A percentile compares a stretch with the other conserved stretches of the same genome.
Evolutionary conservation across 2,113 vertebrate species (phyloP).

Genomic region (Centropristis striata): DNA sequence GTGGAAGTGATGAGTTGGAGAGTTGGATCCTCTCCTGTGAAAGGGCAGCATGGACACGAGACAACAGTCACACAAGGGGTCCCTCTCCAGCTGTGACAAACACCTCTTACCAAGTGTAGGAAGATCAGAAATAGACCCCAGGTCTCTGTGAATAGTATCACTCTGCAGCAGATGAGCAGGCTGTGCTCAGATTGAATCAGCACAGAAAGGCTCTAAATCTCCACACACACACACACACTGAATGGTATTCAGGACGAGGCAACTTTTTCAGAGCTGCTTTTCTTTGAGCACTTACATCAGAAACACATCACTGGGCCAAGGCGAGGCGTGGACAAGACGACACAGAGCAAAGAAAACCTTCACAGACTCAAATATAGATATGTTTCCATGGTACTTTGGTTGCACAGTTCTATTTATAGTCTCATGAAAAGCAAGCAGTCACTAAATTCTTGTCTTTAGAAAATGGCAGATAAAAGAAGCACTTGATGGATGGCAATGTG

Average conservation of each 20-base stretch:
- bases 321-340: slow-evolving; percentile 22
- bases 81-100: slow-evolving; percentile 48
- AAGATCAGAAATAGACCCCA: slow-evolving; percentile 40
- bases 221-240: neutral
- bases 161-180: slow-evolving; percentile 21
- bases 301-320: slow-evolving; percentile 27
- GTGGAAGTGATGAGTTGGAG: slow-evolving; percentile 7
- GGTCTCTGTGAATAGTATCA: slow-evolving; percentile 43
- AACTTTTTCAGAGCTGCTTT: slow-evolving; percentile 23
- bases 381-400: slow-evolving; percentile 51
- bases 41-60: slow-evolving; percentile 18
- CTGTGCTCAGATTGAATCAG: slow-evolving; percentile 40
- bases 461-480: slow-evolving; percentile 24
- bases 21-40: slow-evolving; percentile 11
- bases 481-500: neutral
- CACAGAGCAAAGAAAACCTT: slow-evolving; percentile 19
- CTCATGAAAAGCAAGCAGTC: slow-evolving; percentile 39
- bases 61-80: slow-evolving; percentile 4
- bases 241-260: neutral
- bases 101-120: slow-evolving; percentile 29
- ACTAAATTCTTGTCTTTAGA: slow-evolving; percentile 42
- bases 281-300: slow-evolving; percentile 34
- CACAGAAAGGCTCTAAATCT: slow-evolving; percentile 11
- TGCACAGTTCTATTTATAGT: slow-evolving; percentile 60
- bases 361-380: slow-evolving; percentile 42